Conservation (phyloP, 2,113 vertebrate genomes). For the Gallinago media region DNA sequence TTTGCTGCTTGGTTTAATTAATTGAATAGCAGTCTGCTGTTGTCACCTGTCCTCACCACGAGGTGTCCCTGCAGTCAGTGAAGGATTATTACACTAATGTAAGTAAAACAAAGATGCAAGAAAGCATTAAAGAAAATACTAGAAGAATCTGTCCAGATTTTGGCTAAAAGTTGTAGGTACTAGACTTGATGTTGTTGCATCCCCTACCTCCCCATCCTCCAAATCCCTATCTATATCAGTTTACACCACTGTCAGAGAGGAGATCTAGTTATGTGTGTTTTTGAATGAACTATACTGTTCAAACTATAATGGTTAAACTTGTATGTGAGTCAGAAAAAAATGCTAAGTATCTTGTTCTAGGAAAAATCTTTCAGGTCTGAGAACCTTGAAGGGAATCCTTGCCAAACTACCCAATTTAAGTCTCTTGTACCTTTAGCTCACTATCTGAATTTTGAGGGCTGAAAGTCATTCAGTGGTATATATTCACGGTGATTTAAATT, state of each 20-base stretch:
- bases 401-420: not conserved
- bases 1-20: constrained; percentile 7
- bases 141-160: constrained; percentile 1
- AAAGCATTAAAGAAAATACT: constrained; percentile 18
- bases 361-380: not conserved
- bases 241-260: not conserved
- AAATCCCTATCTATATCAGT: not conserved
- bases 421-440: not conserved
- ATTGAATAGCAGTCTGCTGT: constrained; percentile 17
- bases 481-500: not conserved
- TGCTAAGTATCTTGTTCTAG: not conserved
- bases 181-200: not conserved
- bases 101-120: not conserved
- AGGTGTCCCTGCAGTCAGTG: constrained; percentile 64
- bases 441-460: not conserved
- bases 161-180: not conserved
- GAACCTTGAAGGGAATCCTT: not conserved
- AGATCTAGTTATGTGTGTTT: not conserved
- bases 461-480: not conserved
- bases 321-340: not conserved
- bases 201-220: not conserved
- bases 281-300: not conserved
- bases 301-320: not conserved
- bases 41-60: constrained; percentile 47
- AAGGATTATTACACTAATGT: not conserved